Evolutionary conservation across 2,113 vertebrate genomes (phyloP), one percentile per base, ranked within the genome.

Genomic region (Triplophysa dalaica): DNA sequence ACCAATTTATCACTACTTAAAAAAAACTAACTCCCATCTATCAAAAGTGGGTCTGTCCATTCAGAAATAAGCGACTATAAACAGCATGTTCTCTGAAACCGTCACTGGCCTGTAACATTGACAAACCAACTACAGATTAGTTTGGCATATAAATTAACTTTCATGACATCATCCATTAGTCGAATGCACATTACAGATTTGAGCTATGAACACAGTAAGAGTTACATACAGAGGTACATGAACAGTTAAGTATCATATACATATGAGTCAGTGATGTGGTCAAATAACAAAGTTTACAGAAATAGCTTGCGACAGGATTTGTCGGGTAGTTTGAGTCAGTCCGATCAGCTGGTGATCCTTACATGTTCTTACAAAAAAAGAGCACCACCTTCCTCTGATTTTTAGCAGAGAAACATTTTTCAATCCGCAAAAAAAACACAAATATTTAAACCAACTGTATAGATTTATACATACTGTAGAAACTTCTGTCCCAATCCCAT

Each of bases 321-420:
- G 64, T 52, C 7, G 52, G 17, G 52, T 56, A 19, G 52, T 9
- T 79, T 79, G 17, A 4, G 24, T 74, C 68, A 74, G 78, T 73
- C 75, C 22, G 70, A 69, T 81, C 21, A 54, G 33, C 61, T 8
- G 48, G 58, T 67, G 66, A 58, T 66, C 33, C 5, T 2, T 24
- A 17, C 13, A 8, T 33, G 61, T 73, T 19, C n/a, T 65, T 64
- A 62, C n/a, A 29, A 29, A 22, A 73, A 52, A 81, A 64, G 69
- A 84, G 79, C 82, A 84, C 79, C 79, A 56, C 45, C 68, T 45
- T 84, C 61, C 66, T 70, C 19, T 45, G 68, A 52, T 62, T 68
- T 70, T 45, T 60, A 74, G 60, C 26, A 54, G 41, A 75, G 21
- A 70, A 62, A 17, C 33, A 8, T 54, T 54, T 6, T 50, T n/a